Evolutionary conservation across 2,888 invertebrate species (phyloP), one percentile per base, ranked within the genome.

Genomic region (Dugesia japonica): DNA sequence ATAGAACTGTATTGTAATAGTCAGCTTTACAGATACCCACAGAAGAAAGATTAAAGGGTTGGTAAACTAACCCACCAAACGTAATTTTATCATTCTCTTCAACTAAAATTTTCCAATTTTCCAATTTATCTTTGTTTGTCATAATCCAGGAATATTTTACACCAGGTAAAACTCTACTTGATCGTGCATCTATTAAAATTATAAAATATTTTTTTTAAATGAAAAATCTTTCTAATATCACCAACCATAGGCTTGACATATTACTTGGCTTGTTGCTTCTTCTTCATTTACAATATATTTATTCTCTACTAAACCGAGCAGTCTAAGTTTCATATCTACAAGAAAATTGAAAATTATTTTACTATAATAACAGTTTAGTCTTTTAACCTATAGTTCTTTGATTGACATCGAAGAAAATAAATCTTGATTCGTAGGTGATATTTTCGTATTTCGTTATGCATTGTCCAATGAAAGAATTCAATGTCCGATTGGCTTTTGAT

Each of bases 401-500:
- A 56, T 56, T 56, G 56, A 56, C 56, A 23, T 56, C 56, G 23
- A 56, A 56, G 56, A 56, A 56, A 20, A 56, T 56, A 56, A 56
- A 56, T n/a, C 56, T n/a, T 56, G 56, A 56, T 23, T 56, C 56
- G n/a, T 56, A 56, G 7, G 4, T 56, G 4, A 9, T 23, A 23
- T 56, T 56, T n/a, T 56, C 23, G 56, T 56, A 56, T 23, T 4
- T 56, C 23, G n/a, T n/a, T 56, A 7, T n/a, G 23, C 56, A 56
- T 56, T 56, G 56, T 20, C 56, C 56, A 4, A 23, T 56, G 23
- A 13, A 56, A 4, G n/a, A n/a, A n/a, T 56, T 56, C 56, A 56
- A 56, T n/a, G 23, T 23, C 17, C 23, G n/a, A 20, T 56, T 56
- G 17, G 56, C 56, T 56, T 56, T 23, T n/a, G 56, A 56, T 13